phyloP scores from a whole-genome alignment of 2,888 invertebrate species.

The Pristionchus exspectatus region DNA sequence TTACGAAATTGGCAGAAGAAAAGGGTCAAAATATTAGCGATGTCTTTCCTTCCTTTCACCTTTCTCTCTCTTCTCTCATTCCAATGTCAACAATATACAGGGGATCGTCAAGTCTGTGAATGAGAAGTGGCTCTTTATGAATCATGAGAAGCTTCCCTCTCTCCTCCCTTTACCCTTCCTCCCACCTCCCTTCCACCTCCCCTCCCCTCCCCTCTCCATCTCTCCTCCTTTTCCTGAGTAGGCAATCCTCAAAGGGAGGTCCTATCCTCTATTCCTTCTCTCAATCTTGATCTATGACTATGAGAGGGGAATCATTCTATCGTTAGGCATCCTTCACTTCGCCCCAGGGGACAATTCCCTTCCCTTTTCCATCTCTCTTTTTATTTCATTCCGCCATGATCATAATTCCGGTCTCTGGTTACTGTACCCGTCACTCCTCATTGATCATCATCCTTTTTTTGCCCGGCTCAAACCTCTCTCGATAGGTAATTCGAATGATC shows the following conservation, averaged over 20 bases:
- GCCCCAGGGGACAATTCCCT: neutral
- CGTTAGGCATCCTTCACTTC: conserved; percentile 1
- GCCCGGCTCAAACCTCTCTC: neutral
- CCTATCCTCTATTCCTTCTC: neutral
- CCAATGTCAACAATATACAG: conserved; percentile 47
- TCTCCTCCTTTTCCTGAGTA: neutral
- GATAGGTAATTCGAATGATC: conserved; percentile 23
- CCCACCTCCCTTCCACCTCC: neutral
- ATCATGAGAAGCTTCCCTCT: neutral
- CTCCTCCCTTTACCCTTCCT: neutral
- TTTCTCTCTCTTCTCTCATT: neutral
- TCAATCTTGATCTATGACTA: conserved; percentile 27
- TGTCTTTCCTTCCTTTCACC: neutral
- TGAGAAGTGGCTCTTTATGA: conserved; percentile 7
- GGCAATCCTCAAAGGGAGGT: neutral
- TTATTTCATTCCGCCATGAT: conserved; percentile 7
- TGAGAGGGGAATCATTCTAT: conserved; percentile 11
- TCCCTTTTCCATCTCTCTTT: neutral
- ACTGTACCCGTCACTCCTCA: neutral
- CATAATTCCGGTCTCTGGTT: conserved; percentile 17
- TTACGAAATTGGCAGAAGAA: conserved; percentile 51
- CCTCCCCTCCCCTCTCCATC: too few species aligned
- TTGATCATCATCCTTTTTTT: neutral
- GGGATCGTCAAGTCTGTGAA: neutral
- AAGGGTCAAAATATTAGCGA: conserved; percentile 17